These are phyloP conservation scores for Poecilia gillii DNA, from an alignment of 2,797 vertebrate species.

Conservation along the genomic window DNA sequence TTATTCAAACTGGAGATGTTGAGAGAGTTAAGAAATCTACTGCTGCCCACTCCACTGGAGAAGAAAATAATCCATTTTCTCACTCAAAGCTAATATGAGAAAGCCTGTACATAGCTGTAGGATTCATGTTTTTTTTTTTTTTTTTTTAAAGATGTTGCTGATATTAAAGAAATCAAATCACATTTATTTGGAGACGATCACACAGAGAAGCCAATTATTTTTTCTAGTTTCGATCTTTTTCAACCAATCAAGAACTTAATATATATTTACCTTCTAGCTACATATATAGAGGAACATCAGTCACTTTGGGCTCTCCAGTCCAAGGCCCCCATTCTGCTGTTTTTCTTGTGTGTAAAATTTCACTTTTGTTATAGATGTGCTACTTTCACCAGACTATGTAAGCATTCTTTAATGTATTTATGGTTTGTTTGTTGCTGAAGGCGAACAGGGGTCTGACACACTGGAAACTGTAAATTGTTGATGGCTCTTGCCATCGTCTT, in stretches of 20 bases:
- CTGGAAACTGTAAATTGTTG: constrained; percentile 75
- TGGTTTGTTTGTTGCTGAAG: constrained; percentile 68
- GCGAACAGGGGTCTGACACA: constrained; percentile 85
- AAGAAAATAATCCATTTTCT: neutral
- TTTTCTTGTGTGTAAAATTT: constrained; percentile 29
- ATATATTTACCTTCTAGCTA: constrained; percentile 27
- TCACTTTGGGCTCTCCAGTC: constrained; percentile 34
- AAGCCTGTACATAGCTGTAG: neutral
- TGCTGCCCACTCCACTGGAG: neutral
- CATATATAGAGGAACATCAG: constrained; percentile 29
- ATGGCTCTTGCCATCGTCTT: constrained; percentile 37
- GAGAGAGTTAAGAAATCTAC: neutral
- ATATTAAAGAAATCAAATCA: neutral
- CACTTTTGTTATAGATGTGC: constrained; percentile 49
- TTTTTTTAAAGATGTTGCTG: neutral
- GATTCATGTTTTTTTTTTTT: neutral
- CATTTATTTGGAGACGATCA: neutral
- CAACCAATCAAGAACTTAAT: neutral
- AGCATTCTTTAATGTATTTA: constrained; percentile 71
- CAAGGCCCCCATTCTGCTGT: neutral
- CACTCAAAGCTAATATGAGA: neutral
- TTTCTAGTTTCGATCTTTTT: neutral
- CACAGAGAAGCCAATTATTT: neutral
- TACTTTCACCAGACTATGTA: constrained; percentile 66
- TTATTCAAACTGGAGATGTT: neutral